Base-by-base conservation (phyloP, 2,888 invertebrate species). In the Physocephala rufipes region DNA sequence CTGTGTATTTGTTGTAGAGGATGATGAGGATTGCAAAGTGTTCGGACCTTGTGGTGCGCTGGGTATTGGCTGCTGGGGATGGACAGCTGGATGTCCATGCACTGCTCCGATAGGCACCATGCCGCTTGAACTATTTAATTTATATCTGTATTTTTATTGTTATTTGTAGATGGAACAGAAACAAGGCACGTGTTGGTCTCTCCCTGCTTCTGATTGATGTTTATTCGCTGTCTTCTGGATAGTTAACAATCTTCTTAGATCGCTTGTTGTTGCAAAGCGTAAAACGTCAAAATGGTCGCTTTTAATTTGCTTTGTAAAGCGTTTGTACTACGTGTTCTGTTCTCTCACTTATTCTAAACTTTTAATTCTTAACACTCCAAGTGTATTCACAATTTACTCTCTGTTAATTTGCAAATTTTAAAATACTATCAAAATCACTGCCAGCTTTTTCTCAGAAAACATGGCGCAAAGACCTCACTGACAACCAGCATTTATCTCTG, bases 1-100 rank as follows among this genome's bases (percentile, higher is more conserved):
- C 58, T 88, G 87, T 73, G 88, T 87, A 47, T 88, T 88, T 16
- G 89, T 87, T 53, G 89, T 86, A 4, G 81, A 72, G n/a, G 78
- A 77, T 4, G 89, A 87, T 69, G 86, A 79, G 3, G 87, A 84
- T 73, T 84, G 84, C 69, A 88, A 81, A 36, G 84, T 80, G 73
- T 85, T 88, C 19, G 87, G 86, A n/a, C 86, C 88, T 64, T 85
- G 86, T 19, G 87, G 85, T 53, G 85, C 84, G 71, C 84, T 86
- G 65, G 86, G 87, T 74, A 87, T 82, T 24, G 81, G 81, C 47
- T 80, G 83, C 15, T 79, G 82, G 30, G 77, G 79, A 70, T 82
- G 85, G 0, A 78, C 76, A 5, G 76, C 76, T 26, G 79, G 81
- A 74, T 87, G 84, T 64, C 76, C 78, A 72, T 84, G 84, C 49